A percentile compares a stretch with the other conserved stretches of the same genome.
phyloP scores from a whole-genome alignment of 1,140 invertebrate species.

The Conus ventricosus region DNA sequence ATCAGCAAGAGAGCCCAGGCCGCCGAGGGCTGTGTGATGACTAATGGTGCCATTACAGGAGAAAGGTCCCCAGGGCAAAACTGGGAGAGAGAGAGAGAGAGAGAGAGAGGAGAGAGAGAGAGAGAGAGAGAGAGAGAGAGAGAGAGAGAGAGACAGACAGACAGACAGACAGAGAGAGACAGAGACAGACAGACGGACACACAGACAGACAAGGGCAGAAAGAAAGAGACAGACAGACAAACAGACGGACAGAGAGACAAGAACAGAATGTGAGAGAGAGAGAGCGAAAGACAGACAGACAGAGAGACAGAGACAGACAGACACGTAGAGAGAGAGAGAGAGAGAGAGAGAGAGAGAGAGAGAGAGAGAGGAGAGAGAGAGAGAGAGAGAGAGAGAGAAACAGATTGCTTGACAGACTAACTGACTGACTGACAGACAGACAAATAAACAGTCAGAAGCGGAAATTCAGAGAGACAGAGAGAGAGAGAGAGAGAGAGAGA shows the following conservation, averaged over 20 bases:
- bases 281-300: background rate
- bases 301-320: background rate
- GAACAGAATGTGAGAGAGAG: background rate
- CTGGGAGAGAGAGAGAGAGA: background rate
- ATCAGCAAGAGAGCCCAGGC: too few relatives aligned
- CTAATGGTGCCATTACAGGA: too few relatives aligned
- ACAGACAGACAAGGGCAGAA: too few relatives aligned
- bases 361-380: background rate
- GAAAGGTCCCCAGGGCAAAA: too few relatives aligned
- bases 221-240: background rate
- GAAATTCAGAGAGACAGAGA: too few relatives aligned
- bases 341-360: background rate
- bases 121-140: background rate
- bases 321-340: background rate
- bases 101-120: slow-evolving; percentile 4
- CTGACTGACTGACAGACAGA: too few relatives aligned
- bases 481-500: slow-evolving; percentile 11
- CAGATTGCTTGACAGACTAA: too few relatives aligned
- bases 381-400: slow-evolving; percentile 6
- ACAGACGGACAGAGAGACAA: background rate
- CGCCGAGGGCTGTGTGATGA: too few relatives aligned
- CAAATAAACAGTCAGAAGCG: too few relatives aligned
- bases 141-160: slow-evolving; percentile 9
- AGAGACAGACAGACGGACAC: too few relatives aligned
- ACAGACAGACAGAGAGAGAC: background rate